Evolutionary conservation across 2,888 invertebrate species (phyloP), one percentile per base, ranked within the genome.

Genomic region (Drosophila helvetica): DNA sequence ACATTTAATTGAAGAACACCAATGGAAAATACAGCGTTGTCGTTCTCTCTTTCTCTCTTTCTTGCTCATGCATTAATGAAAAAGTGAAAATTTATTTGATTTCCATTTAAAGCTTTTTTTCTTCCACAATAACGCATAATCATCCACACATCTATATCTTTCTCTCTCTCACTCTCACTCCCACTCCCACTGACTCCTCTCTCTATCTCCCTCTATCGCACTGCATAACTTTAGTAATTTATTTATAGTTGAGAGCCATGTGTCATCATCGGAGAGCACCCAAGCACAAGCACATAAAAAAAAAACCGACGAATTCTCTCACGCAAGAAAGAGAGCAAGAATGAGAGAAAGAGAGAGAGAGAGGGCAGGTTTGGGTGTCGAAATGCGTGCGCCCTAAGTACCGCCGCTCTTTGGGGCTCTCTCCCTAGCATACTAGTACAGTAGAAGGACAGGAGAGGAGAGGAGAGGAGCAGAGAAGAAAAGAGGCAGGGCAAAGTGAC

Each of bases 171-270:
- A 19, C 56, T 47, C 27, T 7, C 25, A 25, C 25, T 25, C 25
- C 43, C n/a, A 38, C 38, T 33, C 1, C 1, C 38, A 18, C 17
- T 33, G 22, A 48, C 47, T 12, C 30, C 19, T 42, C 33, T 18
- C 33, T 38, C 38, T 43, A 52, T 47, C 30, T 18, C 42, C 19
- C 33, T 38, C 50, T 57, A 17, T 12, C 46, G 1, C 15, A 17
- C 30, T 10, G 38, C 38, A 38, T 38, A 38, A n/a, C n/a, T 38
- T 38, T 38, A 2, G 38, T 55, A 47, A 50, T 3, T 18, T 78
- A 77, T 77, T 75, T 62, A 75, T 70, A 75, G 79, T 60, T 60
- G 62, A 64, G 62, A 79, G 77, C 73, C 68, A 77, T 77, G 77
- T 77, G 79, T 78, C 77, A 79, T 73, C 73, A 38, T 38, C 7